Percentiles rank a stretch among this genome's conserved stretches.
Evolutionary conservation across 2,113 vertebrate genomes (phyloP).

Genomic region (Zosterops lateralis): DNA sequence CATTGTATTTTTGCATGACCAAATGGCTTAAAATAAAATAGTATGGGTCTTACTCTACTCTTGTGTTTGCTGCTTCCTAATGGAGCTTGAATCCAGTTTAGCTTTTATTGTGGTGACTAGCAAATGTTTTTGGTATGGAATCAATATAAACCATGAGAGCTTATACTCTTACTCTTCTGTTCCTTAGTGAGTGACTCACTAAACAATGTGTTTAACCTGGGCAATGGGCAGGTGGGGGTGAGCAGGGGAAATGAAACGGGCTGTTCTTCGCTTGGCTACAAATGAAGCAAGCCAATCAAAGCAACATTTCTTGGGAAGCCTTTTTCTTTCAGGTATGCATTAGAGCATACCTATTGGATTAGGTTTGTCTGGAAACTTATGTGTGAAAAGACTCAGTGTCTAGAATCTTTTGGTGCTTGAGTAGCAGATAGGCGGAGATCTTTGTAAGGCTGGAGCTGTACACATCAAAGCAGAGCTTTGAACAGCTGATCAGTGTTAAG

Average conservation of each 20-base stretch:
- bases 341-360: neutral
- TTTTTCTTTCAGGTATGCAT: neutral
- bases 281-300: neutral
- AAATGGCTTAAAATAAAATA: neutral
- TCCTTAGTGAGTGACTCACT: neutral
- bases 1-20: neutral
- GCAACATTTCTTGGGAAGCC: neutral
- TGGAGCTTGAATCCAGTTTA: neutral
- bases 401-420: neutral
- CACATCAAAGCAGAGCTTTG: neutral
- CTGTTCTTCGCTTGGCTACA: neutral
- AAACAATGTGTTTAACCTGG: neutral
- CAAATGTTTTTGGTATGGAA: neutral
- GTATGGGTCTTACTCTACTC: neutral
- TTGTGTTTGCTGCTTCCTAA: neutral
- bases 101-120: neutral
- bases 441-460: neutral
- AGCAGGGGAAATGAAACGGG: neutral
- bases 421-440: neutral
- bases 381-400: neutral
- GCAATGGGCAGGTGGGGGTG: fast-evolving
- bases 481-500: neutral
- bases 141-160: neutral
- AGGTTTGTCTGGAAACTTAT: neutral
- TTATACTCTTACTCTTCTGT: neutral